phyloP scores from a whole-genome alignment of 2,888 invertebrate genomes.

The Vanessa cardui region DNA sequence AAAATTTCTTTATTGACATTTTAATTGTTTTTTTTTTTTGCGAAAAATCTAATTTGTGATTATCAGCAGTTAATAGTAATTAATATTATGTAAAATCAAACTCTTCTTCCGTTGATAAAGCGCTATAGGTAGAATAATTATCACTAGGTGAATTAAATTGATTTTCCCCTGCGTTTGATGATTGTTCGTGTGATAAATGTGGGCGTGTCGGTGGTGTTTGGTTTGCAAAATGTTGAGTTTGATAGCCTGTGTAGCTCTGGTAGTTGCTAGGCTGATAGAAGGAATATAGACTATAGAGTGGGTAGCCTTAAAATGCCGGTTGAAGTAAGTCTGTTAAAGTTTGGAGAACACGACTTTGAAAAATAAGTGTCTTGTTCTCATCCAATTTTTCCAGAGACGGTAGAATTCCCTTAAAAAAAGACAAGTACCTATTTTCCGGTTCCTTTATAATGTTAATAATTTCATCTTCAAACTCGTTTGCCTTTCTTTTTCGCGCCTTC shows the following conservation, averaged over 20 bases:
- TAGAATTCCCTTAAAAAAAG: conserved; percentile 8
- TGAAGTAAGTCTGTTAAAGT: conserved; percentile 43
- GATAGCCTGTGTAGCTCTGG: conserved; percentile 8
- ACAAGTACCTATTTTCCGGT: conserved; percentile 33
- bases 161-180: conserved; percentile 29
- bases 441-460: conserved; percentile 40
- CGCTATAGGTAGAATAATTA: conserved; percentile 2
- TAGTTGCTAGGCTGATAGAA: conserved; percentile 1
- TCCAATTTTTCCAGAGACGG: conserved; percentile 45
- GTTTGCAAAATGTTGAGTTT: conserved; percentile 20
- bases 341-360: conserved; percentile 42
- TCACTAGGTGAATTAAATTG: conserved; percentile 45
- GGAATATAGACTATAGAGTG: neutral
- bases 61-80: conserved; percentile 8
- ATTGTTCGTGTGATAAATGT: conserved; percentile 42
- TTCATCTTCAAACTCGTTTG: conserved; percentile 41
- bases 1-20: conserved; percentile 34
- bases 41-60: conserved; percentile 5
- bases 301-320: conserved; percentile 26
- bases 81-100: conserved; percentile 8
- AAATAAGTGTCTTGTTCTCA: conserved; percentile 44
- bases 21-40: neutral
- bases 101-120: conserved; percentile 5
- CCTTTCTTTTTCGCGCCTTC: conserved; percentile 43
- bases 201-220: conserved; percentile 45